A percentile compares a stretch with the other conserved stretches of the same genome.
These are phyloP conservation scores for Oreohelix idahoensis DNA, from an alignment of 1,140 invertebrate genomes.

Conservation along the genomic window DNA sequence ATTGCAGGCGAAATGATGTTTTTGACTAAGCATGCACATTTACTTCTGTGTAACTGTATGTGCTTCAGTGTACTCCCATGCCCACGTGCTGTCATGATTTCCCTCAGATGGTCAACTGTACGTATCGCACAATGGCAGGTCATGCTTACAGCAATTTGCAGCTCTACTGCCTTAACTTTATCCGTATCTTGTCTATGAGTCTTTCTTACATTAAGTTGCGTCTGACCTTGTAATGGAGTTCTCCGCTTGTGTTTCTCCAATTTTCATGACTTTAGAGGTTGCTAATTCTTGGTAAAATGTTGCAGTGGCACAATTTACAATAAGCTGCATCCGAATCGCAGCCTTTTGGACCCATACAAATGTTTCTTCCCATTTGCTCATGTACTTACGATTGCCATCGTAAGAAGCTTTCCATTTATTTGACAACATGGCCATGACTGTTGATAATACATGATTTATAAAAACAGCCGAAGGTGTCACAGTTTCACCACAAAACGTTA, in stretches of 20 bases:
- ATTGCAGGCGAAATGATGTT: too few species aligned
- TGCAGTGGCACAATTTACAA: neutral
- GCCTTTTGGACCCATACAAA: neutral
- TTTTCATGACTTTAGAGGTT: neutral
- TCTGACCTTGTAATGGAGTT: neutral
- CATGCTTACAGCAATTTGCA: neutral
- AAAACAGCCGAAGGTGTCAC: too few species aligned
- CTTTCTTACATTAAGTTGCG: neutral
- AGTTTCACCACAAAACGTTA: too few species aligned
- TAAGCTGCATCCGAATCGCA: neutral
- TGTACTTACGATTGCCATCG: neutral
- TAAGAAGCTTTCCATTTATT: neutral
- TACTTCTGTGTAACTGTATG: too few species aligned
- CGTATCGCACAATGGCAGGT: neutral
- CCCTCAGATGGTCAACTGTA: neutral
- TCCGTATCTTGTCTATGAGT: neutral
- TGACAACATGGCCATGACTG: neutral
- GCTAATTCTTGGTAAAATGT: neutral
- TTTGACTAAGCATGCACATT: too few species aligned
- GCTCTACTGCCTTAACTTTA: neutral
- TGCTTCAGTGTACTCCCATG: too few species aligned
- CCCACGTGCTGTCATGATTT: too few species aligned
- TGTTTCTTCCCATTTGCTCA: neutral
- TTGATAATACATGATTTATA: too few species aligned
- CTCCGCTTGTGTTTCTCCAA: neutral